Evolutionary conservation across 2,113 vertebrate genomes (phyloP).

Genomic region (Campylomormyrus tamandua): DNA sequence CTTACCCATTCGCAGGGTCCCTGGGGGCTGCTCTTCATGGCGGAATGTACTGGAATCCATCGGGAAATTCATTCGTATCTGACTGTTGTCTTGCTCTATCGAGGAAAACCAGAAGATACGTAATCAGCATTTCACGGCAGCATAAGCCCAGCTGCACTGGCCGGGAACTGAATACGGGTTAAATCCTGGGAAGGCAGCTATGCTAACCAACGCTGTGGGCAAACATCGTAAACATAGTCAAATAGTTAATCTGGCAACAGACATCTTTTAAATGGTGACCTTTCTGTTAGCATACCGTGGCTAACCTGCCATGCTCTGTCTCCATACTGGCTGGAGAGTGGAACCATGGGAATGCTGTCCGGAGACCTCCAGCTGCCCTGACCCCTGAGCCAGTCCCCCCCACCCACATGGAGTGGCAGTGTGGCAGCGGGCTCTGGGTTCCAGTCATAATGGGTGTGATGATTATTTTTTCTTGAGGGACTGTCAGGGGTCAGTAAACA

Average conservation of each 20-base stretch:
- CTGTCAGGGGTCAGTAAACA: constrained; percentile 15
- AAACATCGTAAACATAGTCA: background rate
- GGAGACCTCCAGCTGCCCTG: constrained; percentile 40
- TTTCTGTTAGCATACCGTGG: constrained; percentile 35
- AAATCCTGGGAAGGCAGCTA: constrained; percentile 70
- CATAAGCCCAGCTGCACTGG: constrained; percentile 29
- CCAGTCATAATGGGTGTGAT: constrained; percentile 49
- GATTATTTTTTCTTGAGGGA: constrained; percentile 35
- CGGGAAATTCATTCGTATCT: constrained; percentile 23
- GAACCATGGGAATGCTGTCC: constrained; percentile 44
- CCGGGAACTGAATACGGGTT: constrained; percentile 65
- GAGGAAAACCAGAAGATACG: background rate
- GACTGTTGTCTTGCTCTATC: constrained; percentile 32
- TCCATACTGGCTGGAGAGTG: constrained; percentile 22
- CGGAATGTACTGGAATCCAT: constrained; percentile 14
- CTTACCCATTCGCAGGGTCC: constrained; percentile 38
- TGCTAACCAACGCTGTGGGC: constrained; percentile 45
- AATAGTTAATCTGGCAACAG: background rate
- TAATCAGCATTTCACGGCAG: background rate
- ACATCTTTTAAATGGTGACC: background rate
- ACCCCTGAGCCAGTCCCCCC: constrained; percentile 29
- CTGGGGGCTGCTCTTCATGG: constrained; percentile 17
- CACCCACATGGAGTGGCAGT: constrained; percentile 2
- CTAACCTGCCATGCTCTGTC: constrained; percentile 30
- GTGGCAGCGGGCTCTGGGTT: background rate